A percentile compares a stretch with the other conserved stretches of the same genome.
phyloP scores from a whole-genome alignment of 2,113 vertebrate genomes.

The Bostrychus sinensis region DNA sequence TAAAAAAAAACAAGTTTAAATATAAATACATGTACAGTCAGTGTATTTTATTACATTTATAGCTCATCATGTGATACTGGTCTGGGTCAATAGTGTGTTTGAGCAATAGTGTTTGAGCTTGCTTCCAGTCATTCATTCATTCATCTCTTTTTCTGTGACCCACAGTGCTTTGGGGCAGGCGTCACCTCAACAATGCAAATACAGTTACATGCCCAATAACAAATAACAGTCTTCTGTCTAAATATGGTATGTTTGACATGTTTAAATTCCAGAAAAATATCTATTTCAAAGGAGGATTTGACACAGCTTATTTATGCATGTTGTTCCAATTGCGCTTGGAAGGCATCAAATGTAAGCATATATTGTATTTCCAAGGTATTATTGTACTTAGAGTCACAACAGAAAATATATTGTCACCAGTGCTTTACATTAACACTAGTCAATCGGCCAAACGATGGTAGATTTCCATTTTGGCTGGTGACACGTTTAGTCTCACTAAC shows the following conservation, averaged over 20 bases:
- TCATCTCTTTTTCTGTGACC: neutral
- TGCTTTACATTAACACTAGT: no score
- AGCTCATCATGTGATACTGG: conserved; percentile 1
- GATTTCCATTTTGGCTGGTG: no score
- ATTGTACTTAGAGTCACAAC: neutral
- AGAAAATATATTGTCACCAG: neutral
- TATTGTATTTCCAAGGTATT: neutral
- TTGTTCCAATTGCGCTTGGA: neutral
- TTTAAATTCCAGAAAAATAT: neutral
- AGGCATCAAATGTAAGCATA: neutral
- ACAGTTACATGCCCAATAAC: neutral
- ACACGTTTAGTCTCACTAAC: no score
- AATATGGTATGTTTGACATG: neutral
- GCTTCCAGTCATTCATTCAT: neutral
- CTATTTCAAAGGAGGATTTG: neutral
- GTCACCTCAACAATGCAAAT: neutral
- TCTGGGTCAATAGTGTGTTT: neutral
- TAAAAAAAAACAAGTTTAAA: neutral
- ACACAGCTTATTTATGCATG: neutral
- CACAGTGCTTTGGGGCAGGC: neutral
- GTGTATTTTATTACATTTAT: neutral
- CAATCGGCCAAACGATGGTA: no score
- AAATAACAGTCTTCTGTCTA: neutral
- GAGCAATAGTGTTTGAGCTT: neutral
- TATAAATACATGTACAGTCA: neutral